Percentiles rank a stretch among this genome's conserved stretches.
Conservation (phyloP, 2,888 invertebrate genomes). For the Harpalus rufipes region DNA sequence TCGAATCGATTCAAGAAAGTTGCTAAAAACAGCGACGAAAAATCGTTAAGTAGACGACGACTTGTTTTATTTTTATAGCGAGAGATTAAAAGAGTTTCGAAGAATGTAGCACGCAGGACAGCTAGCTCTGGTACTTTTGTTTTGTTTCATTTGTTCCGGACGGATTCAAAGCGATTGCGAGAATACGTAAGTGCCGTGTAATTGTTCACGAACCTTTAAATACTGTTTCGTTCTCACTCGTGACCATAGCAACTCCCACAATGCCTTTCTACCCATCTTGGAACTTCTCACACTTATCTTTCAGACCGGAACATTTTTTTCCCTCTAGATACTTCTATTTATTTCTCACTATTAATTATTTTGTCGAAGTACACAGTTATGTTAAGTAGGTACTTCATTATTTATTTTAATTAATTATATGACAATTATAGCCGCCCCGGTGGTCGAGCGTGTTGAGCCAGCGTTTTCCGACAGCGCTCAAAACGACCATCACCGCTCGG, state of each 20-base stretch:
- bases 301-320: conserved; percentile 4
- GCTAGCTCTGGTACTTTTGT: conserved; percentile 8
- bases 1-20: conserved; percentile 62
- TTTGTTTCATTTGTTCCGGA: conserved; percentile 43
- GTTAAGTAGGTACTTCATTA: neutral
- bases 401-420: too few species aligned
- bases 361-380: neutral
- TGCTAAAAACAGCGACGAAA: conserved; percentile 52
- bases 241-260: neutral
- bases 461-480: too few species aligned
- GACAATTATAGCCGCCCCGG: too few species aligned
- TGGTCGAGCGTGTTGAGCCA: too few species aligned
- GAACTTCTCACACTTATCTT: neutral
- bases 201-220: conserved; percentile 39
- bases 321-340: neutral
- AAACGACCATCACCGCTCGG: too few species aligned
- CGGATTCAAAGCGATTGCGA: conserved; percentile 49
- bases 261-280: neutral
- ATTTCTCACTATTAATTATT: neutral
- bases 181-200: conserved; percentile 48
- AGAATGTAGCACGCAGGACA: conserved; percentile 44
- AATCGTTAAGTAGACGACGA: conserved; percentile 54
- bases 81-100: conserved; percentile 45
- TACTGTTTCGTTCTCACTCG: conserved; percentile 15
- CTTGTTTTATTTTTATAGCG: conserved; percentile 53